Percentiles rank a stretch among this genome's conserved stretches.
Evolutionary conservation across 37 sponge, comb jelly and placozoan genomes (phyloP).

Genomic region (Sycon ciliatum): DNA sequence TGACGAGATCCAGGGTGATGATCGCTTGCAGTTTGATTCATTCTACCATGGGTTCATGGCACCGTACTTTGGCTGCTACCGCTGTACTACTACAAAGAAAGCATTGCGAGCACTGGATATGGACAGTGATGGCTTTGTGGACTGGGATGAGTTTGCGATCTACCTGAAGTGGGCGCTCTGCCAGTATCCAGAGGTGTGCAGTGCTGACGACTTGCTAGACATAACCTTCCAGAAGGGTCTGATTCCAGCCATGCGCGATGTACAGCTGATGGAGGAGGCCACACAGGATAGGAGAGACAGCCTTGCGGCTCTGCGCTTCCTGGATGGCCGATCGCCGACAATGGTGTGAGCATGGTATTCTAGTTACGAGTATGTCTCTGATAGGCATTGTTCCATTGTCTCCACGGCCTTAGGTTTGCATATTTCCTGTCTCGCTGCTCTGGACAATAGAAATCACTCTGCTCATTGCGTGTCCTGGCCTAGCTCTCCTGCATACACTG

Average conservation of each 20-base stretch:
- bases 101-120: constrained; percentile 66
- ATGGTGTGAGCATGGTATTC: no score
- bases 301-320: no score
- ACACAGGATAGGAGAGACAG: no score
- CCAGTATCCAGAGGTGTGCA: constrained; percentile 50
- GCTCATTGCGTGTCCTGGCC: no score
- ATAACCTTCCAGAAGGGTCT: constrained; percentile 64
- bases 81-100: constrained; percentile 42
- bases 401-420: no score
- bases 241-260: constrained; percentile 75
- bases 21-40: constrained; percentile 49
- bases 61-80: constrained; percentile 80
- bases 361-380: no score
- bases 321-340: no score
- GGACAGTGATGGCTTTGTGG: constrained; percentile 60
- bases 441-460: no score
- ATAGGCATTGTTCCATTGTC: no score
- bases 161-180: constrained; percentile 74
- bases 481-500: no score
- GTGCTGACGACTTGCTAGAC: constrained; percentile 36
- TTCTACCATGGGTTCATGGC: constrained; percentile 82
- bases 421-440: no score
- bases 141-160: constrained; percentile 72
- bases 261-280: constrained; percentile 25
- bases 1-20: no score